phyloP scores from a whole-genome alignment of 1,140 invertebrate species.

The Neodiprion virginianus region DNA sequence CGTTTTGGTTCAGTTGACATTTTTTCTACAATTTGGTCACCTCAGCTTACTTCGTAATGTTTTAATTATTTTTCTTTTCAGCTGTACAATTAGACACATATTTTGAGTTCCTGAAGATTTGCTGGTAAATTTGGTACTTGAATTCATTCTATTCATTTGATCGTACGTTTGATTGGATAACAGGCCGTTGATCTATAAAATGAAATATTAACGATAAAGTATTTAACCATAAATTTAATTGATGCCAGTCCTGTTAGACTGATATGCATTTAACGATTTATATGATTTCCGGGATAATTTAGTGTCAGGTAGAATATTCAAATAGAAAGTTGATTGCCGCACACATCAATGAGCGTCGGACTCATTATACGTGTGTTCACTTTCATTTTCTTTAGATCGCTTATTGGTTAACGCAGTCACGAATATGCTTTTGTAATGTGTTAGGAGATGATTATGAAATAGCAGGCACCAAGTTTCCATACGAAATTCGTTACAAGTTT shows the following conservation, averaged over 20 bases:
- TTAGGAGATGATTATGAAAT: not conserved
- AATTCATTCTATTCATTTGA: too few species aligned
- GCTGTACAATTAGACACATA: too few species aligned
- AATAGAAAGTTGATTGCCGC: not conserved
- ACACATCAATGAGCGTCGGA: not conserved
- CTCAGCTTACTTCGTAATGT: too few species aligned
- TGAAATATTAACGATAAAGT: too few species aligned
- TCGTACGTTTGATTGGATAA: too few species aligned
- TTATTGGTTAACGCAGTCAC: not conserved
- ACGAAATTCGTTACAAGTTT: conserved; percentile 3
- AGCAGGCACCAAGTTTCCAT: not conserved
- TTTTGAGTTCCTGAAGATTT: too few species aligned
- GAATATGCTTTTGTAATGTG: not conserved
- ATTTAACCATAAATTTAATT: too few species aligned
- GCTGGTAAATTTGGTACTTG: too few species aligned
- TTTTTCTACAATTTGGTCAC: too few species aligned
- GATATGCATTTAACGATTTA: not conserved
- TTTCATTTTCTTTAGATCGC: conserved; percentile 32
- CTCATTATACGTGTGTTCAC: conserved; percentile 11
- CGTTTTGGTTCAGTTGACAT: too few species aligned
- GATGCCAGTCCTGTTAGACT: not conserved
- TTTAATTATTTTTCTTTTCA: too few species aligned
- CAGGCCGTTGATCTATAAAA: too few species aligned
- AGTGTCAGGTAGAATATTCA: not conserved
- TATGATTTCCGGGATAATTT: conserved; percentile 1